phyloP scores from a whole-genome alignment of 1,140 invertebrate species.

The Drosophila bipectinata region DNA sequence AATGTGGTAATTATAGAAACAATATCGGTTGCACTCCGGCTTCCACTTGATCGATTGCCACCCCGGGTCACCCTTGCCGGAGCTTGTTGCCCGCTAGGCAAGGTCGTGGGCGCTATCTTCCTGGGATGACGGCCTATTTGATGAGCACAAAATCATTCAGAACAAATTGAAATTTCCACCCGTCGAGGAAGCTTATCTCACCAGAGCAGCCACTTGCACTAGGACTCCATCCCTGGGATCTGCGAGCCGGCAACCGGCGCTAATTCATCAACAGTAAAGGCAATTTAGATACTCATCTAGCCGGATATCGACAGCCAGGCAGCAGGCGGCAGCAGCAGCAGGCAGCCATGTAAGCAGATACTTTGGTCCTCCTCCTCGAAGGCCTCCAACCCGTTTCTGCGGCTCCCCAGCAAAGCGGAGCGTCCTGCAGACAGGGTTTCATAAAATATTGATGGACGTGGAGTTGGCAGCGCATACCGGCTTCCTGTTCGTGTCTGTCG shows the following conservation, averaged over 20 bases:
- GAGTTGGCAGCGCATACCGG: constrained; percentile 76
- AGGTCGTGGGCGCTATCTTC: constrained; percentile 16
- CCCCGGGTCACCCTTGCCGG: constrained; percentile 12
- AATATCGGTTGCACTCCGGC: constrained; percentile 8
- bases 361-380: constrained; percentile 26
- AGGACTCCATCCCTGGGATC: constrained; percentile 11
- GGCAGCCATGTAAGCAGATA: constrained; percentile 61
- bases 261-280: constrained; percentile 82
- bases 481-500: constrained; percentile 80
- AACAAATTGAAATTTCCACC: constrained; percentile 74
- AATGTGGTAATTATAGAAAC: constrained; percentile 9
- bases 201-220: constrained; percentile 40
- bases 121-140: constrained; percentile 27
- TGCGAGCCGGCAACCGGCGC: constrained; percentile 47
- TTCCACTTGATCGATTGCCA: constrained; percentile 18
- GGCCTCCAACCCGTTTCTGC: constrained; percentile 26
- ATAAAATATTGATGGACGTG: constrained; percentile 83
- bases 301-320: constrained; percentile 78
- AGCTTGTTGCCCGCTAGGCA: constrained; percentile 1
- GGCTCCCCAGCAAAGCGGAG: constrained; percentile 26
- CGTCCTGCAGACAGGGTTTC: constrained; percentile 78
- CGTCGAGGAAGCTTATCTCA: constrained; percentile 62
- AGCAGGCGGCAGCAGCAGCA: constrained; percentile 21
- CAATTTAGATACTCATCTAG: constrained; percentile 83
- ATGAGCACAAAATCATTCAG: constrained; percentile 56